Evolutionary conservation across 92 coral and sea anemone genomes (phyloP), one percentile per base, ranked within the genome.

Genomic region (Siderastrea radians): DNA sequence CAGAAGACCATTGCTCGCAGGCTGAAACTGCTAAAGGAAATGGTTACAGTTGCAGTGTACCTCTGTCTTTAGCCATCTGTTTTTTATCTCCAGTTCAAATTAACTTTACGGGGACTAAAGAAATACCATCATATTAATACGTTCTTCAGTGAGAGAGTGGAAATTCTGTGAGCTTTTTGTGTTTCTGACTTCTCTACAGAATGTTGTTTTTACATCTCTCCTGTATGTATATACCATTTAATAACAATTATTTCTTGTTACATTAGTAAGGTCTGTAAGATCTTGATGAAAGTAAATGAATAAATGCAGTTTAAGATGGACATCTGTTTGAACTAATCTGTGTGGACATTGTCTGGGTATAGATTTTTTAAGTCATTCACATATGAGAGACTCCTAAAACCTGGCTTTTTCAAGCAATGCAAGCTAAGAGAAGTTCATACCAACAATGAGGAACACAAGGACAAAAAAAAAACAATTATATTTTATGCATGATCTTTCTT

Each of bases 201-300:
- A 52, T 49, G 68, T 58, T 80, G 55, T 80, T 80, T 82, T 82
- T 82, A 82, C 78, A n/a, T 69, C 46, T 44, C 67, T 58, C 68
- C 17, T 82, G 86, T 70, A 66, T 69, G 74, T 82, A 68, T 58
- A 70, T 69, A 54, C 49, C 46, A 68, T 71, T 82, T 54, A 44
- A 69, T 54, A 44, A 69, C 59, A 57, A 58, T 70, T 70, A 59
- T 57, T 47, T 70, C 52, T 67, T 80, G 14, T 54, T 16, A 47
- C 60, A 46, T 17, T 44, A 45, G 46, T 14, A 46, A 57, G 77
- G 26, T 59, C 48, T 70, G 11, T 46, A 58, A 65, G 68, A 58
- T 82, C 38, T 44, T 16, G 78, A 38, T 16, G 17, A 49, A 54
- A 58, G 86, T 68, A 55, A 81, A 60, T 53, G 46, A 82, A 64